phyloP scores from a whole-genome alignment of 2,888 invertebrate species.

The Synergus gifuensis region DNA sequence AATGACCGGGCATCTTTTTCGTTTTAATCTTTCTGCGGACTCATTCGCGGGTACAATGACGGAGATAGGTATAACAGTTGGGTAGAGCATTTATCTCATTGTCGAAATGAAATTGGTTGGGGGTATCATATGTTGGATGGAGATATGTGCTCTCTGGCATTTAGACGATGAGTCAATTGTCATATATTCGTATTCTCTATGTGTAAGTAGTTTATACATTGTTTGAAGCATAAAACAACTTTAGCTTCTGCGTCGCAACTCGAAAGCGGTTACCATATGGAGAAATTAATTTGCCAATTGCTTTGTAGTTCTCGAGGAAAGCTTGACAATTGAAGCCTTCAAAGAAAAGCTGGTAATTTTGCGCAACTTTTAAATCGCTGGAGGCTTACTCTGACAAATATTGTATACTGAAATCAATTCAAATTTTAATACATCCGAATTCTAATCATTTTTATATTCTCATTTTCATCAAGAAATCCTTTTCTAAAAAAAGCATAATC shows the following conservation, averaged over 20 bases:
- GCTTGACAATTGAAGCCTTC: background rate
- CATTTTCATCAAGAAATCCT: no score
- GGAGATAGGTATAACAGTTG: conserved; percentile 5
- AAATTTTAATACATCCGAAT: no score
- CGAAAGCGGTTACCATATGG: background rate
- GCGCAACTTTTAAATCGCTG: background rate
- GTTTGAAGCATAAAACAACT: background rate
- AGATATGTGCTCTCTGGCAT: conserved; percentile 32
- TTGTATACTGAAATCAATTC: background rate
- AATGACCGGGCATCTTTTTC: conserved; percentile 70
- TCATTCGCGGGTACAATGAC: conserved; percentile 49
- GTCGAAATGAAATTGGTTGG: conserved; percentile 44
- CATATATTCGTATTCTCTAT: conserved; percentile 14
- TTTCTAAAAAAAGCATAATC: no score
- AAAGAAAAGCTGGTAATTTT: background rate
- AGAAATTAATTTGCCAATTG: conserved; percentile 23
- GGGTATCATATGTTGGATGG: conserved; percentile 13
- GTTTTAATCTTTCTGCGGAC: conserved; percentile 53
- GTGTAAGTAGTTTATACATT: background rate
- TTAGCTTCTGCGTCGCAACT: background rate
- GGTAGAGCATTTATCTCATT: conserved; percentile 48
- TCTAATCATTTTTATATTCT: no score
- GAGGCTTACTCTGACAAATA: background rate
- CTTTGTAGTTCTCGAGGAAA: background rate
- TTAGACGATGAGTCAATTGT: conserved; percentile 28